Evolutionary conservation across 2,113 vertebrate genomes (phyloP), one percentile per base, ranked within the genome.

Genomic region (Notothenia rossii): DNA sequence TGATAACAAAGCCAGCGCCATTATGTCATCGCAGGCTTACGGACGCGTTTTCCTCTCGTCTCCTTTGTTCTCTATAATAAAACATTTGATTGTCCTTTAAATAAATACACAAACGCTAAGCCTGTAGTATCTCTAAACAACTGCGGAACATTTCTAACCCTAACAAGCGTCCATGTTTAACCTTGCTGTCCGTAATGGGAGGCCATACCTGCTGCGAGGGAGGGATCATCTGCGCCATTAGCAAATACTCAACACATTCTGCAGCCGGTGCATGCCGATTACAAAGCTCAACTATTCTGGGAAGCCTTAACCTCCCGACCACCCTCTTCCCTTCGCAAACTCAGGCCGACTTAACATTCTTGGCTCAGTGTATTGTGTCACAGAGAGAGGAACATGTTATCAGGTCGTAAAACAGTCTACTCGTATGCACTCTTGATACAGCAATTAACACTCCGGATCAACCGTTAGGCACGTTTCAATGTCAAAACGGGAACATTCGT

Each of bases 241-340:
- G 49, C 71, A 70, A 70, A 79, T 82, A 58, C 75, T 67, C 72
- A 46, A 56, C 58, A 8, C 75, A 40, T 54, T 70, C 69, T 66
- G 78, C 8, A 67, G 75, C 72, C 17, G 29, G 15, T 58, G 76
- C 55, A 58, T 48, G 74, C 82, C 25, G 45, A 68, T 83, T 80
- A 87, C 81, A 86, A 90, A 88, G 84, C 79, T 58, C 78, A 58
- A 63, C 87, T 91, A 86, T 91, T 89, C 85, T 87, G 83, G 86
- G 88, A 87, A 78, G 75, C 74, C 64, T 46, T 63, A 69, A 75
- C 83, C 79, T 85, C 68, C 29, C 5, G 10, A 50, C 20, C 64
- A 17, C 60, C 36, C 64, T 61, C 59, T 53, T 71, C 67, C 58
- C 77, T 72, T 15, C 58, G 72, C 75, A 85, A 86, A 77, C 69